Percentiles rank a stretch among this genome's conserved stretches.
phyloP scores from a whole-genome alignment of 2,888 invertebrate genomes.

The Pemphredon lugubris region DNA sequence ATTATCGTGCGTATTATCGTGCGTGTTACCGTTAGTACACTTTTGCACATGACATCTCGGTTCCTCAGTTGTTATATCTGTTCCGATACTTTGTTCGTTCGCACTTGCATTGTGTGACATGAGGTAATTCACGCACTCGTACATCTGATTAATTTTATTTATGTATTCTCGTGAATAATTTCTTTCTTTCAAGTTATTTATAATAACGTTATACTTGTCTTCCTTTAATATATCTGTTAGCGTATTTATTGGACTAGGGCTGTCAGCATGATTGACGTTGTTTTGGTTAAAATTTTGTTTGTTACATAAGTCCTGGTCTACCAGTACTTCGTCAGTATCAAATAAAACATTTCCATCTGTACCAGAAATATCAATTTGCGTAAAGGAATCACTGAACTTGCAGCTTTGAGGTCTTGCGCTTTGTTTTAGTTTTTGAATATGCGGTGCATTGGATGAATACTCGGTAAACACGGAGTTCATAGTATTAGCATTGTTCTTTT shows the following conservation, averaged over 20 bases:
- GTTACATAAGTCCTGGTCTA: background rate
- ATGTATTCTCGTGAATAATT: conserved; percentile 69
- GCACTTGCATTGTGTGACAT: conserved; percentile 22
- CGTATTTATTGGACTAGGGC: background rate
- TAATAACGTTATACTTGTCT: conserved; percentile 67
- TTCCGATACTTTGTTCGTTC: conserved; percentile 59
- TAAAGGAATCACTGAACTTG: conserved; percentile 1
- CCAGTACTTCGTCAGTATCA: too few relatives aligned
- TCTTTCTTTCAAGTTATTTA: conserved; percentile 66
- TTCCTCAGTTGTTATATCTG: too few relatives aligned
- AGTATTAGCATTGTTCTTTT: background rate
- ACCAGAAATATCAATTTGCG: conserved; percentile 17
- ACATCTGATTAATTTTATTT: conserved; percentile 67
- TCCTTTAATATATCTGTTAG: conserved; percentile 64
- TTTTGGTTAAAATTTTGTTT: conserved; percentile 11
- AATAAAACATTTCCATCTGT: background rate
- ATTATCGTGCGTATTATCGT: too few relatives aligned
- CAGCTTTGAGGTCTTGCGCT: too few relatives aligned
- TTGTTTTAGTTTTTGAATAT: too few relatives aligned
- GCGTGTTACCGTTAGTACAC: too few relatives aligned
- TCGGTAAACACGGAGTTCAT: too few relatives aligned
- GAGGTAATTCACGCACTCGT: conserved; percentile 68
- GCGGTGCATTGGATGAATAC: too few relatives aligned
- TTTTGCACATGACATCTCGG: too few relatives aligned
- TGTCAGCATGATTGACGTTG: background rate